Evolutionary conservation across 2,113 vertebrate species (phyloP), one percentile per base, ranked within the genome.

Genomic region (Leptocoma aspasia): DNA sequence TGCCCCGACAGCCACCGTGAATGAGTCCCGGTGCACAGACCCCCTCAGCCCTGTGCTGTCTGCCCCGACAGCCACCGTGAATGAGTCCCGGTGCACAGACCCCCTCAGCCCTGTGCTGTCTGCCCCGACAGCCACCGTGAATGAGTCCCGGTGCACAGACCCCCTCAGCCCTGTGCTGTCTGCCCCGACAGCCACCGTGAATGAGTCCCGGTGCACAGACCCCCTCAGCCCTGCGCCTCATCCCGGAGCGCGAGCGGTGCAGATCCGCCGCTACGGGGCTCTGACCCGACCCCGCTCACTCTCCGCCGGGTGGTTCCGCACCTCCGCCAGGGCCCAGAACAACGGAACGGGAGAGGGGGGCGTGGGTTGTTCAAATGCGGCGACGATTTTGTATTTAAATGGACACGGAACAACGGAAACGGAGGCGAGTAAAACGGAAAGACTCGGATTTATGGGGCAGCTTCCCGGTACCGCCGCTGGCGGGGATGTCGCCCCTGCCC

Each of bases 211-310:
- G 26, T 0, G 41, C 59, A 3, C 4, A 9, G 6, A 7, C 4
- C 11, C 54, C 24, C 52, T 49, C 15, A 28, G 4, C 24, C 1
- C 50, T 0, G 28, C 22, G 37, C 63, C 63, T 33, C 54, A 23
- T 16, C 19, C 0, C 0, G 56, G 24, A 14, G 35, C 65, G 53
- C 1, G 23, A 47, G 64, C 11, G 10, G 9, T 1, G 23, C 4
- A 2, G 12, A 9, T 2, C 8, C 18, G 10, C 35, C 27, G 2
- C 2, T 11, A 14, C 24, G 9, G 27, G 22, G 41, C 63, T 35
- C 18, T 3, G 31, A 23, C 26, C 39, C 63, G 64, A 30, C 24
- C 13, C 23, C 3, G 31, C 61, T 27, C 54, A 1, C 31, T 28
- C 5, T 33, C 6, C 13, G 39, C 61, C 47, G 9, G 7, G 41